A percentile compares a stretch with the other conserved stretches of the same genome.
These are phyloP conservation scores for Tetranychus piercei DNA, from an alignment of 2,888 invertebrate species.

Conservation along the genomic window DNA sequence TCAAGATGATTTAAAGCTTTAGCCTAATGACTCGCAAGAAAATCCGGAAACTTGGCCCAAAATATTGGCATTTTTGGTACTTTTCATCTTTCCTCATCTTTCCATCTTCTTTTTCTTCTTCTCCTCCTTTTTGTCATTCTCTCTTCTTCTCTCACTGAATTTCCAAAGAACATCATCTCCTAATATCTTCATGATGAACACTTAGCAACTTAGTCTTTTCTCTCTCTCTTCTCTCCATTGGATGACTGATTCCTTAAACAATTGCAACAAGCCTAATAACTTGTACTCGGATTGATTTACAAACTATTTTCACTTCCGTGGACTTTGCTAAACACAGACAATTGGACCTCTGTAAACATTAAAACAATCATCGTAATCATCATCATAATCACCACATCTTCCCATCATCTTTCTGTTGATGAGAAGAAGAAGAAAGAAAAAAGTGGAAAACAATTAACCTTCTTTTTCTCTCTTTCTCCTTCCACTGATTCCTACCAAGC, in stretches of 20 bases:
- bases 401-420: not conserved
- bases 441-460: not conserved
- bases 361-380: not conserved
- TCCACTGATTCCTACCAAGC: too few relatives aligned
- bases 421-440: not conserved
- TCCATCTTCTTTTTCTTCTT: not conserved
- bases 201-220: not conserved
- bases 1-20: not conserved
- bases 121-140: too few relatives aligned
- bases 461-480: not conserved
- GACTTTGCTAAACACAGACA: not conserved
- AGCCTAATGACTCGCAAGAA: not conserved
- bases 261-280: not conserved
- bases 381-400: not conserved
- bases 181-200: not conserved
- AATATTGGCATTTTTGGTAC: not conserved
- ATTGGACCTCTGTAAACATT: not conserved
- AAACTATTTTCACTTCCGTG: not conserved
- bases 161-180: not conserved
- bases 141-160: too few relatives aligned
- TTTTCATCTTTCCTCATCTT: not conserved
- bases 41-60: not conserved
- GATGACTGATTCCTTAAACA: not conserved
- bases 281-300: not conserved
- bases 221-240: not conserved